Evolutionary conservation across 1,140 invertebrate genomes (phyloP), one percentile per base, ranked within the genome.

Genomic region (Asobara japonica): DNA sequence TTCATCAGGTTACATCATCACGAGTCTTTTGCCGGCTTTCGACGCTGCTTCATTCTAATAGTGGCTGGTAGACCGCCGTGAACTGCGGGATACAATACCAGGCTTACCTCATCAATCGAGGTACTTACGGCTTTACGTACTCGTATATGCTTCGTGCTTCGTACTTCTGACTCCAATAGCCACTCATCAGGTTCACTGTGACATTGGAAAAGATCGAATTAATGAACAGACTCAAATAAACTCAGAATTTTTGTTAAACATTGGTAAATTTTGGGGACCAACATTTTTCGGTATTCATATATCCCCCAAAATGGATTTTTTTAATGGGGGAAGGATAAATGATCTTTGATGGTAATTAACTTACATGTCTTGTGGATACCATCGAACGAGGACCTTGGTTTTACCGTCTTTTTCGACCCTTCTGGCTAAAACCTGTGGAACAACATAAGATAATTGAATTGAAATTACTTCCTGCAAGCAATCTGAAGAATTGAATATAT

Each of bases 341-440:
- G 65, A 65, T n/a, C 51, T 20, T 5, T n/a, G 27, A 18, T 62
- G 11, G 30, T 48, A 73, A 51, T 70, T 72, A 38, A 84, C 92
- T 92, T 88, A 94, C 93, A 94, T 89, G 83, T 92, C 85, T 77
- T 86, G 79, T 60, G 93, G 93, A 84, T 89, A 87, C 92, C 92
- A 94, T 69, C 90, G 89, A 45, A 94, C 81, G 38, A 93, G 80
- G 62, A 93, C 88, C 85, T 90, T 89, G 25, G 84, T 85, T 82
- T 88, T 90, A 61, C 91, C 90, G 76, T 91, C 89, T 48, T 86
- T 78, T 81, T 91, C 90, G 69, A 88, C 88, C 81, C 92, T 89
- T 84, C 87, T 89, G 27, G 89, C 92, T 80, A 93, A 84, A 67
- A 91, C 85, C 91, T 92, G 74, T 2, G 78, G 80, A 56, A 72